These are phyloP conservation scores for Chrysotoxum bicinctum DNA, from an alignment of 2,888 invertebrate species.

Conservation along the genomic window DNA sequence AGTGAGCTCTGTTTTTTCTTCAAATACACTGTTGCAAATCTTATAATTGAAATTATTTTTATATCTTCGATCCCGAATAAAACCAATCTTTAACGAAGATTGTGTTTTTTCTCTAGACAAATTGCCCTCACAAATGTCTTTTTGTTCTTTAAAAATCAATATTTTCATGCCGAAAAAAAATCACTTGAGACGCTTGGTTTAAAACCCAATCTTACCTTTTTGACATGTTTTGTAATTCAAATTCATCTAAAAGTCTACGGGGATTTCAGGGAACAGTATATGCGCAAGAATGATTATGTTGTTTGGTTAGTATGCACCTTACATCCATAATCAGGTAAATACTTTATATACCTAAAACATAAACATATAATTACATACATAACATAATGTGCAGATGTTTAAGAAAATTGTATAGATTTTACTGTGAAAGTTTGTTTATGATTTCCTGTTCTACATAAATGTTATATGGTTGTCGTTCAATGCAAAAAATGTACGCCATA, in stretches of 20 bases:
- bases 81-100: background rate
- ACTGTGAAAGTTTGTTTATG: too few relatives aligned
- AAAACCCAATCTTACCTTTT: background rate
- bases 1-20: background rate
- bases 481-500: too few relatives aligned
- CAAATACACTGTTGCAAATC: background rate
- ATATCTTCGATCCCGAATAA: background rate
- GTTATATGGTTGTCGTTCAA: too few relatives aligned
- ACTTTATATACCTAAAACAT: background rate
- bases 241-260: background rate
- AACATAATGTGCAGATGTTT: too few relatives aligned
- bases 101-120: background rate
- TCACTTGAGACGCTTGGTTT: slow-evolving; percentile 53
- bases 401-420: too few relatives aligned
- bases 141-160: slow-evolving; percentile 37
- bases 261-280: background rate
- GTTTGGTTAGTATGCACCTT: slow-evolving; percentile 11
- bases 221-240: background rate
- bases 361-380: background rate
- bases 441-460: too few relatives aligned
- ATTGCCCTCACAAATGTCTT: background rate
- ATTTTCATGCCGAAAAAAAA: slow-evolving; percentile 9
- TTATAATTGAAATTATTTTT: background rate
- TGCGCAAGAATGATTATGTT: slow-evolving; percentile 22
- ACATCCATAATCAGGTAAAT: background rate